Conservation (phyloP, 2,888 invertebrate genomes). For the Hyles lineata region DNA sequence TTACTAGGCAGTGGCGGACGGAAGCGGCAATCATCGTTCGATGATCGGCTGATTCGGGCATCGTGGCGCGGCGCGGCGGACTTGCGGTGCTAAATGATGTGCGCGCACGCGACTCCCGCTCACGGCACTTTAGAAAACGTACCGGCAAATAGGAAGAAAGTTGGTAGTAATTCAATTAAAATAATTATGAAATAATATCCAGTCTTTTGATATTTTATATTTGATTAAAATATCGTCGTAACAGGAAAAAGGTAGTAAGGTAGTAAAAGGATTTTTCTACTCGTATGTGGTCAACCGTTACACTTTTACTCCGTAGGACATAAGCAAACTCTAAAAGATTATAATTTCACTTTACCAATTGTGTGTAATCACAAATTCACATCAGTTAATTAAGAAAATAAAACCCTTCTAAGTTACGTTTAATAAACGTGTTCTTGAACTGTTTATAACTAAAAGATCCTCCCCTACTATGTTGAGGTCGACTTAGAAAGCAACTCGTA, state of each 20-base stretch:
- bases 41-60: conserved; percentile 43
- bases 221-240: neutral
- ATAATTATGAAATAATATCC: neutral
- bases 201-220: neutral
- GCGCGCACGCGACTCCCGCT: conserved; percentile 25
- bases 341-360: too few species aligned
- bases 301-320: too few species aligned
- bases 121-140: conserved; percentile 28
- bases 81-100: conserved; percentile 13
- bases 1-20: conserved; percentile 40
- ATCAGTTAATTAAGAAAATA: too few species aligned
- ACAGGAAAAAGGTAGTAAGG: too few species aligned
- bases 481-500: conserved; percentile 3
- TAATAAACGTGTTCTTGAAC: neutral
- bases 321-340: too few species aligned
- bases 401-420: too few species aligned
- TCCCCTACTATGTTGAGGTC: neutral
- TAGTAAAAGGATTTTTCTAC: too few species aligned
- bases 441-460: conserved; percentile 10
- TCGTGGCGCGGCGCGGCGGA: conserved; percentile 35
- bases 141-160: conserved; percentile 2
- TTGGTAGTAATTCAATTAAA: neutral
- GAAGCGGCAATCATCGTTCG: conserved; percentile 46
- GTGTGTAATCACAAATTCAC: too few species aligned
- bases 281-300: too few species aligned